Evolutionary conservation across 2,888 invertebrate genomes (phyloP), one percentile per base, ranked within the genome.

Genomic region (Caenorhabditis afra): DNA sequence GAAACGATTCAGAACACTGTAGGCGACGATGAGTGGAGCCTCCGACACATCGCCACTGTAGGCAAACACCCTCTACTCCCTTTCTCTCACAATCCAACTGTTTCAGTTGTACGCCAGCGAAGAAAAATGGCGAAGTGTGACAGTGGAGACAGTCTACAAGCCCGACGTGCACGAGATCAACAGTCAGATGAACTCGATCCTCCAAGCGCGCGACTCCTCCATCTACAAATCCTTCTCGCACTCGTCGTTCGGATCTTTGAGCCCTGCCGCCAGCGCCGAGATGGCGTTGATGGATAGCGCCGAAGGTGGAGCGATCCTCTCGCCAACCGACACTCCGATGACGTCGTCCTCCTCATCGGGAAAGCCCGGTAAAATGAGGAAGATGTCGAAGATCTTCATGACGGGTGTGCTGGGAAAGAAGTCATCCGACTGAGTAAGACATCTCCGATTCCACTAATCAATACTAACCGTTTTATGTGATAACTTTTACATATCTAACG

Each of bases 11-110:
- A 65, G 39, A 66, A 55, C 22, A 55, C 65, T 0, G 66, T 79
- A 8, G 79, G 79, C 5, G 70, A 79, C 23, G 76, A 67, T 18
- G 79, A 79, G 45, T 79, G 79, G 79, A 79, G 23, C 41, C 18
- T 74, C n/a, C 35, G 45, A 16, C 79, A 74, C 20, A 59, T 79
- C 7, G 45, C 74, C 12, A 61, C 61, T 44, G 66, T 67, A 22
- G 18, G 22, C n/a, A n/a, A 5, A 4, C 0, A 41, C 1, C 16
- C 1, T 3, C n/a, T 14, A n/a, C 5, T 8, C 41, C 22, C 11
- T 37, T 39, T n/a, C n/a, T 39, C 22, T 8, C 16, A 18, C 57
- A 57, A 37, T 8, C 7, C 1, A 10, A 16, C 11, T 29, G 3
- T 58, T 61, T 2, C 71, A 78, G 66, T 50, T 79, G 39, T 79